Conservation (phyloP, 2,888 invertebrate genomes). For the Pachliopta kotzebuea region DNA sequence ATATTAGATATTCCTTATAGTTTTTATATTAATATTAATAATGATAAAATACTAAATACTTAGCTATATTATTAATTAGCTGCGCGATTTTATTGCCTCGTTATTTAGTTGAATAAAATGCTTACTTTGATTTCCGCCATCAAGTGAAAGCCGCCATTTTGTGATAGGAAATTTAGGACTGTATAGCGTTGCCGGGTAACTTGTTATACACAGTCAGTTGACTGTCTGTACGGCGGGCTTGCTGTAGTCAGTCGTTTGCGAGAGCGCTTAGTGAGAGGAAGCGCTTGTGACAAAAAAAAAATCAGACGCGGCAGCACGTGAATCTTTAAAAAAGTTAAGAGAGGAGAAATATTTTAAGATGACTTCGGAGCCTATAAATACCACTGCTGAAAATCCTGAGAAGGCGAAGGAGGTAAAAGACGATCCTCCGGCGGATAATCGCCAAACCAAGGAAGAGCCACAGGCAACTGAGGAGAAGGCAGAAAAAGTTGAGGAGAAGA, state of each 20-base stretch:
- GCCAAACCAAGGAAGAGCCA: constrained; percentile 65
- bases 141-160: constrained; percentile 46
- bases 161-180: constrained; percentile 36
- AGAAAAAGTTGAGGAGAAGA: constrained; percentile 76
- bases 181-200: constrained; percentile 50
- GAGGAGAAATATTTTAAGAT: constrained; percentile 62
- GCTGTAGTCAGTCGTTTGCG: constrained; percentile 37
- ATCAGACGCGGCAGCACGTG: constrained; percentile 35
- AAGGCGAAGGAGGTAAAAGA: constrained; percentile 82
- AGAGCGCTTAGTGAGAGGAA: constrained; percentile 38
- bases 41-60: no score
- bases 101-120: neutral
- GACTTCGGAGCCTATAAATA: constrained; percentile 89
- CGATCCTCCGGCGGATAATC: constrained; percentile 74
- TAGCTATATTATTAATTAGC: no score
- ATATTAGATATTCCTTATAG: no score
- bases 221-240: constrained; percentile 39
- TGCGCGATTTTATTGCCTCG: neutral
- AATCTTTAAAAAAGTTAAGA: constrained; percentile 11
- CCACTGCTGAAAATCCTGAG: constrained; percentile 82
- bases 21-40: no score
- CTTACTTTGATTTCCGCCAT: constrained; percentile 2
- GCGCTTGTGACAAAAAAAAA: constrained; percentile 37
- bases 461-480: constrained; percentile 72
- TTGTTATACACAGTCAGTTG: constrained; percentile 41